These are phyloP conservation scores for Arothron firmamentum DNA, from an alignment of 2,113 vertebrate genomes.

Conservation along the genomic window DNA sequence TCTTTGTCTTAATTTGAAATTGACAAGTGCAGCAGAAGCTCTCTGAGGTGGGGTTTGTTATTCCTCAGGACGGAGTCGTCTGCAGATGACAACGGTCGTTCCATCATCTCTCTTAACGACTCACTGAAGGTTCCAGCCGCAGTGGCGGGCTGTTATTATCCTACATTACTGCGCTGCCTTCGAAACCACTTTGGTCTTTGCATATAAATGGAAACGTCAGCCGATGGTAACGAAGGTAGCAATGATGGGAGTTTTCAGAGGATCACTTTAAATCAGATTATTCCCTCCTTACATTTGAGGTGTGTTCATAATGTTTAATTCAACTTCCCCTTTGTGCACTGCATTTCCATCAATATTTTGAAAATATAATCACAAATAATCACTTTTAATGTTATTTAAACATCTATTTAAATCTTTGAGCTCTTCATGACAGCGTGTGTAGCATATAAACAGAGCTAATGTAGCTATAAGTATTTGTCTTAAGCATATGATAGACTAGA, in stretches of 20 bases:
- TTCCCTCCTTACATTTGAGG: not conserved
- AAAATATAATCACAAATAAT: no score
- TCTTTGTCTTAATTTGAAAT: constrained; percentile 39
- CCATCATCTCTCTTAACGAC: constrained; percentile 1
- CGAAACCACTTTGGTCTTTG: no score
- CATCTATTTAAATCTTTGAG: no score
- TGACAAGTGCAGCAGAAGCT: constrained; percentile 3
- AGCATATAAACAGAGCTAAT: no score
- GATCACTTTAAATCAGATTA: not conserved
- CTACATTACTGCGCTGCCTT: no score
- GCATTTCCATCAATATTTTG: not conserved
- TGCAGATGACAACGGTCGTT: constrained; percentile 19
- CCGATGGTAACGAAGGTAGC: no score
- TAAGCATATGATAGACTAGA: no score
- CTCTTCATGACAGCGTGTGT: no score
- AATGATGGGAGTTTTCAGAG: not conserved
- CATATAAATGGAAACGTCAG: no score
- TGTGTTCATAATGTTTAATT: not conserved
- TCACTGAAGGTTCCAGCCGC: not conserved
- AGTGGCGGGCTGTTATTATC: no score
- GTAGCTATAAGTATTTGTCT: no score
- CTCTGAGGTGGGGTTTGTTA: constrained; percentile 25
- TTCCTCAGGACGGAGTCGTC: constrained; percentile 18
- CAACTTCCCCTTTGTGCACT: not conserved
- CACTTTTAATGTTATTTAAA: no score